A percentile compares a stretch with the other conserved stretches of the same genome.
phyloP scores from a whole-genome alignment of 35 echinoderm and acorn worm species.

The Acanthaster planci region DNA sequence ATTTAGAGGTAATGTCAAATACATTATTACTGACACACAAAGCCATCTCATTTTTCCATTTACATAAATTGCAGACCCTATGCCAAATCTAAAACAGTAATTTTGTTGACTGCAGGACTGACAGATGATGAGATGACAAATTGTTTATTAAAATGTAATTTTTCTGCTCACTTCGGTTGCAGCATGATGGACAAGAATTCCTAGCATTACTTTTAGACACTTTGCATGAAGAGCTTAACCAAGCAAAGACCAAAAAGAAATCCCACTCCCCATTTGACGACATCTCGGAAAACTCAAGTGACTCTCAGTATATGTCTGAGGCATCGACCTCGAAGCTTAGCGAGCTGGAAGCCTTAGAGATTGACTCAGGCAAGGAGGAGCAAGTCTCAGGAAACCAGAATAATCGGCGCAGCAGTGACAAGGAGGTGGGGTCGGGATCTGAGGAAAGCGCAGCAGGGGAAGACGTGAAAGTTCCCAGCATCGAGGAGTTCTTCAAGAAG shows the following conservation, averaged over 20 bases:
- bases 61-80: no score
- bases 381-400: conserved; percentile 54
- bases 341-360: conserved; percentile 83
- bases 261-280: conserved; percentile 68
- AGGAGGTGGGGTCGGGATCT: not conserved
- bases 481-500: conserved; percentile 98
- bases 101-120: no score
- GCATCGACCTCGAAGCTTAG: conserved; percentile 93
- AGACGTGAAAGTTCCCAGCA: conserved; percentile 67
- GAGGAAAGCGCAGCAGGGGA: conserved; percentile 15
- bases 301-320: conserved; percentile 91
- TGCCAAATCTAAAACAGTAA: no score
- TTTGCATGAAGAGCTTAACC: conserved; percentile 89
- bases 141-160: no score
- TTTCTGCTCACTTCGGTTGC: not conserved
- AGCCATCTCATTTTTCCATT: no score
- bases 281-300: conserved; percentile 90
- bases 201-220: conserved; percentile 92
- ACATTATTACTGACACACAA: no score
- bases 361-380: conserved; percentile 87
- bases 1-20: no score
- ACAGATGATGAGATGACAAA: no score
- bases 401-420: conserved; percentile 37
- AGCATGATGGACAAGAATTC: conserved; percentile 99
- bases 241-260: conserved; percentile 63